A percentile compares a stretch with the other conserved stretches of the same genome.
phyloP scores from a whole-genome alignment of 2,113 vertebrate species.

The Ceyx melanurus region DNA sequence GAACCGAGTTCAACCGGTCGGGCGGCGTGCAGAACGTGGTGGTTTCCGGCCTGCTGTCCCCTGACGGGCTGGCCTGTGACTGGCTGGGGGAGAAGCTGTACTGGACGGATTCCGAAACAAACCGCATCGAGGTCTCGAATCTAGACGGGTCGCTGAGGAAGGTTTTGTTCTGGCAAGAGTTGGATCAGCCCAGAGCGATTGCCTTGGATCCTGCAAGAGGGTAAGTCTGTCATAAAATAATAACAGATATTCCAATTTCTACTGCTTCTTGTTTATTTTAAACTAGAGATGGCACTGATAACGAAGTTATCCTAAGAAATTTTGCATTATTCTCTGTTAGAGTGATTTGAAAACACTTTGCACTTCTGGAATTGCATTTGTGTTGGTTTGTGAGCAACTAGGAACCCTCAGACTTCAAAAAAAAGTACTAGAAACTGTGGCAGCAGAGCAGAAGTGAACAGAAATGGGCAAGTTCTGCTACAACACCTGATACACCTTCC shows the following conservation, averaged over 20 bases:
- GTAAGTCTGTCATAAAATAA: conserved; percentile 79
- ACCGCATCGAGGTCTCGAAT: conserved; percentile 94
- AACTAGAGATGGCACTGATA: not conserved
- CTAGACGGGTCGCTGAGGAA: conserved; percentile 91
- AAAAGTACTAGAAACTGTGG: not conserved
- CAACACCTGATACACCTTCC: not conserved
- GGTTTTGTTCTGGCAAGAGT: conserved; percentile 96
- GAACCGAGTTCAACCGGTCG: conserved; percentile 86
- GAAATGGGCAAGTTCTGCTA: not conserved
- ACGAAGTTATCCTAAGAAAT: accelerated
- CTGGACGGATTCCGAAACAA: conserved; percentile 98
- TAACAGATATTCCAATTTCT: not conserved
- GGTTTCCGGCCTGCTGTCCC: conserved; percentile 89
- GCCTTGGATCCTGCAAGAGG: conserved; percentile 93
- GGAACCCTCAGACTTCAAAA: not conserved
- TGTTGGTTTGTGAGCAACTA: not conserved
- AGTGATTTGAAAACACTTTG: not conserved
- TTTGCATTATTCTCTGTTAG: not conserved
- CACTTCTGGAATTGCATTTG: not conserved
- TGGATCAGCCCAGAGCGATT: conserved; percentile 96
- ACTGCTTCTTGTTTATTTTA: not conserved
- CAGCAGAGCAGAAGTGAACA: not conserved
- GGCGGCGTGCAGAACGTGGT: conserved; percentile 83
- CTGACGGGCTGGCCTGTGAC: conserved; percentile 95
- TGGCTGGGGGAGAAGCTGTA: conserved; percentile 96